Percentiles rank a stretch among this genome's conserved stretches.
phyloP scores from a whole-genome alignment of 1,140 invertebrate species.

The Aporrectodea caliginosa region DNA sequence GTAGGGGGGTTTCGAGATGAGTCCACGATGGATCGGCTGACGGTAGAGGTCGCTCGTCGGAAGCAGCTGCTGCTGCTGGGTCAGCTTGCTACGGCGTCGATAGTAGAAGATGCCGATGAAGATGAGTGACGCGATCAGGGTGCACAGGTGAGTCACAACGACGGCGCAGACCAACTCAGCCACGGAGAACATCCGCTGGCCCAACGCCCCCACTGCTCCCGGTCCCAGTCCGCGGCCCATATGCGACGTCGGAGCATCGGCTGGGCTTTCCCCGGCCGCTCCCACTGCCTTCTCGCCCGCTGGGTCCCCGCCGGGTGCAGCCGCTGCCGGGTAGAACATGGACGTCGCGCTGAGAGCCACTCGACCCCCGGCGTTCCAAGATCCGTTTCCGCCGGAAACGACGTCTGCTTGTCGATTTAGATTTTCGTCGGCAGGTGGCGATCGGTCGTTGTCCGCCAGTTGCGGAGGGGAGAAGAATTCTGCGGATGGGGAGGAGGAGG shows the following conservation, averaged over 20 bases:
- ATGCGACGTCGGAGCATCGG: not conserved
- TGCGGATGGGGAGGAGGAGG: not conserved
- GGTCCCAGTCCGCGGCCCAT: not conserved
- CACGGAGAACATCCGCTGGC: constrained; percentile 40
- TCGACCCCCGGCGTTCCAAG: not conserved
- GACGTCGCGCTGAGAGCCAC: not conserved
- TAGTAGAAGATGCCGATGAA: constrained; percentile 47
- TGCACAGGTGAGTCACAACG: constrained; percentile 51
- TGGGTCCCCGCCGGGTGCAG: not conserved
- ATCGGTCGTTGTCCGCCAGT: constrained; percentile 1
- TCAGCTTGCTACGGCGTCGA: not conserved
- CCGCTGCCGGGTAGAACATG: not conserved
- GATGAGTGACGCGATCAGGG: constrained; percentile 46
- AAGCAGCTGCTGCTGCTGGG: not conserved
- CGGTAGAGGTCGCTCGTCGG: not conserved
- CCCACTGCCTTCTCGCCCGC: not conserved
- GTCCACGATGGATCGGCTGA: not conserved
- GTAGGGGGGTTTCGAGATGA: too few relatives aligned
- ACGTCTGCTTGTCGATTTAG: not conserved
- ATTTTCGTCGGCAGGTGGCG: not conserved
- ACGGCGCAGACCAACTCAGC: constrained; percentile 50
- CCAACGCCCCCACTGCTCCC: not conserved
- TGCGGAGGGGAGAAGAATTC: not conserved
- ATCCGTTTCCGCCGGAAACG: not conserved
- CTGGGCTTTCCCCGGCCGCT: not conserved